Evolutionary conservation across 2,797 vertebrate species (phyloP).

Genomic region (Onychomys leucogaster): DNA sequence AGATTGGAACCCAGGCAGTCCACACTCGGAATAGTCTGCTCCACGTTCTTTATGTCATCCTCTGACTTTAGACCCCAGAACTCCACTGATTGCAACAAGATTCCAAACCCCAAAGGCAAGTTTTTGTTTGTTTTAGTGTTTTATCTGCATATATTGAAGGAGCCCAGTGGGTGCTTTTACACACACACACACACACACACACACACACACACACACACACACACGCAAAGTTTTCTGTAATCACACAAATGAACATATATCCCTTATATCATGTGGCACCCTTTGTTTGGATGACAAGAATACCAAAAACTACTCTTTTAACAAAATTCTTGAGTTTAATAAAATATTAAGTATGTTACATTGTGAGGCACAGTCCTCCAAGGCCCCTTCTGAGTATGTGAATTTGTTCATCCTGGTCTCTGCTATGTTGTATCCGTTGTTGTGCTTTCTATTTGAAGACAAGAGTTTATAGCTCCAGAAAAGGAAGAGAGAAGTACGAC

Average conservation of each 20-base stretch:
- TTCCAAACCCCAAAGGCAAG: not conserved
- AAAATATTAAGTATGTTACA: not conserved
- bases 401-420: not conserved
- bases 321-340: not conserved
- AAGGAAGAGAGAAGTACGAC: constrained; percentile 9
- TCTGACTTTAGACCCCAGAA: not conserved
- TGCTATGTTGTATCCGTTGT: not conserved
- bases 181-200: not conserved
- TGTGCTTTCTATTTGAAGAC: rapidly evolving
- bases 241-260: not conserved
- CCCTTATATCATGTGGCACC: not conserved
- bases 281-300: not conserved
- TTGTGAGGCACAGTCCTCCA: not conserved
- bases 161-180: not conserved
- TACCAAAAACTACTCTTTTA: not conserved
- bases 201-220: not conserved
- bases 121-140: not conserved
- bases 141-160: not conserved
- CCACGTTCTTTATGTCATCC: not conserved
- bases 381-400: too few species aligned
- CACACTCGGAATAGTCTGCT: not conserved
- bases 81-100: constrained; percentile 19
- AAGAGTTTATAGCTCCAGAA: constrained; percentile 52
- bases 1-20: not conserved
- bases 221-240: not conserved